Percentiles rank a stretch among this genome's conserved stretches.
Conservation (phyloP, 2,888 invertebrate genomes). For the Megalurothrips usitatus region DNA sequence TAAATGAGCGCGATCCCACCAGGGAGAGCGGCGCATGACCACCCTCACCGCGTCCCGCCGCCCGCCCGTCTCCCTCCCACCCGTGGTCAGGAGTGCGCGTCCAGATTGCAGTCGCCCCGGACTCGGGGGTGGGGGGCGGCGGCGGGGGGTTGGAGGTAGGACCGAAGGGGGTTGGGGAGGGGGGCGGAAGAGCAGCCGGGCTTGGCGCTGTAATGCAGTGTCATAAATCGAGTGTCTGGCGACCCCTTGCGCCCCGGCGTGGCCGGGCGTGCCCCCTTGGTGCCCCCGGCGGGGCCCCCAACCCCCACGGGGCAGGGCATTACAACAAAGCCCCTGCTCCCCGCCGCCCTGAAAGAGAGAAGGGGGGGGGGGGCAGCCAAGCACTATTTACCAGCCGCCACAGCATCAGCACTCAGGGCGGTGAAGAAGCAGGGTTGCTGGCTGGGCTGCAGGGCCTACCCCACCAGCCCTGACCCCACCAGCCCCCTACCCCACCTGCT, state of each 20-base stretch:
- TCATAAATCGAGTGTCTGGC: constrained; percentile 24
- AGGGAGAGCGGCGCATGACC: no score
- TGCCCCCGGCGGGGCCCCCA: not conserved
- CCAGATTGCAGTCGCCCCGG: not conserved
- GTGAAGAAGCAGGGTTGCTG: not conserved
- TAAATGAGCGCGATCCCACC: no score
- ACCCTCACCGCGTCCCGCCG: no score
- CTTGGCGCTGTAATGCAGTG: constrained; percentile 19
- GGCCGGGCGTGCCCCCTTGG: not conserved
- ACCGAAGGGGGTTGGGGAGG: not conserved
- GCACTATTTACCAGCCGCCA: not conserved
- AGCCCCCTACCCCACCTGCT: no score
- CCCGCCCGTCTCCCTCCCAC: not conserved
- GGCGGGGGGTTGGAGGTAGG: no score
- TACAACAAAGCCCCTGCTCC: constrained; percentile 7
- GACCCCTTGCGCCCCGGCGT: not conserved
- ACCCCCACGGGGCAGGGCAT: not conserved
- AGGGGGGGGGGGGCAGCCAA: not conserved
- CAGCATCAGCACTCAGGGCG: not conserved
- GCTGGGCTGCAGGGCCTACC: no score
- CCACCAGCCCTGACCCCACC: no score
- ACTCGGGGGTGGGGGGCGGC: not conserved
- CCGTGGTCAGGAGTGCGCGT: not conserved
- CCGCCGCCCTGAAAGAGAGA: not conserved
- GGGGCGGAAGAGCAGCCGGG: not conserved